phyloP scores from a whole-genome alignment of 2,888 invertebrate species.

The Chymomyza caudatula region DNA sequence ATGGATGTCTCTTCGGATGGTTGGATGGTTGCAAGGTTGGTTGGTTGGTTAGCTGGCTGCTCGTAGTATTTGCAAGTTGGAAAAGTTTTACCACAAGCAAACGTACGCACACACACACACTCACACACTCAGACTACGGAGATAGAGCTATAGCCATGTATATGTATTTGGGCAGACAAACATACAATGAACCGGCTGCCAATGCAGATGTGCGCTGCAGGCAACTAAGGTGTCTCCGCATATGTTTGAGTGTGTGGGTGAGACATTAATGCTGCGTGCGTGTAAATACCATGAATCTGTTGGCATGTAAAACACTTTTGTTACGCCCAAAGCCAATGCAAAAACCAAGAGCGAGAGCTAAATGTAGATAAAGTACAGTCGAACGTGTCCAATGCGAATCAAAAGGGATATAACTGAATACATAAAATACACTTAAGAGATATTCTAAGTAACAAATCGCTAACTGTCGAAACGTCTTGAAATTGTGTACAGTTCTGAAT shows the following conservation, averaged over 20 bases:
- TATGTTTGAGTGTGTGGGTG: background rate
- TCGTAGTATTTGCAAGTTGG: slow-evolving; percentile 61
- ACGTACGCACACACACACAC: background rate
- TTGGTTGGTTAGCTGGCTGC: slow-evolving; percentile 13
- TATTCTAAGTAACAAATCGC: background rate
- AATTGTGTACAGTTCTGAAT: no score
- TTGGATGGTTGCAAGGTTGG: background rate
- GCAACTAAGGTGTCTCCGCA: background rate
- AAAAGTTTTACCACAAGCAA: slow-evolving; percentile 60
- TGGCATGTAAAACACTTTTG: slow-evolving; percentile 70
- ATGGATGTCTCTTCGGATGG: background rate
- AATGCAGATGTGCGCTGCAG: slow-evolving; percentile 43
- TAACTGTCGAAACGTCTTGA: no score
- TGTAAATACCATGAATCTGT: slow-evolving; percentile 72
- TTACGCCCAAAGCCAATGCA: slow-evolving; percentile 64
- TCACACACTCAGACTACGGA: background rate
- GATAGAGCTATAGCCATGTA: background rate
- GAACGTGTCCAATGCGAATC: background rate
- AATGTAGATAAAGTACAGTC: background rate
- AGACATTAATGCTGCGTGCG: slow-evolving; percentile 70
- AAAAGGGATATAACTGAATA: background rate
- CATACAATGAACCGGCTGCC: slow-evolving; percentile 65
- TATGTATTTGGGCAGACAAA: slow-evolving; percentile 47
- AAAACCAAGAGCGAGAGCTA: background rate
- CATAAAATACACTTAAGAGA: no score